Percentiles rank a stretch among this genome's conserved stretches.
These are phyloP conservation scores for Thalassophryne amazonica DNA, from an alignment of 2,797 vertebrate species.

Conservation along the genomic window DNA sequence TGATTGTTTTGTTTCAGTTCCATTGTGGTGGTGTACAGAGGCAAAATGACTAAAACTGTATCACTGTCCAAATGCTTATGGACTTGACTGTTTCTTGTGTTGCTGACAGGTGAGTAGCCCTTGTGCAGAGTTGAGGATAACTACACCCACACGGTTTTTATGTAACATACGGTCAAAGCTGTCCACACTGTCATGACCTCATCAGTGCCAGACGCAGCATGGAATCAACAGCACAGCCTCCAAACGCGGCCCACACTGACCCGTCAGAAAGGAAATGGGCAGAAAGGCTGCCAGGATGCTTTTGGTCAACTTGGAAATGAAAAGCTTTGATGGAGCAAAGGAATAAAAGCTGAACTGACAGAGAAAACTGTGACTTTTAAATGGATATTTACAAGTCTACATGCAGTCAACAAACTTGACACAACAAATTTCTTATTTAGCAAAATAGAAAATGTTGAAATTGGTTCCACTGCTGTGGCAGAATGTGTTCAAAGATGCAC, in stretches of 20 bases:
- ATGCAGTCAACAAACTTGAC: too few relatives aligned
- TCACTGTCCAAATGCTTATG: too few relatives aligned
- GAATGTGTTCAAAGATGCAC: constrained; percentile 22
- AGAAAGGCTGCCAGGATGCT: constrained; percentile 9
- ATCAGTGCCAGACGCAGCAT: constrained; percentile 33
- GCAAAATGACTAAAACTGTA: too few relatives aligned
- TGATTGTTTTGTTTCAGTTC: too few relatives aligned
- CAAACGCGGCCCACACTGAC: constrained; percentile 21
- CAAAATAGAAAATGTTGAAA: neutral
- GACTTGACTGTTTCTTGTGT: neutral
- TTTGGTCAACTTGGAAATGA: neutral
- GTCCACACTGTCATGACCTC: constrained; percentile 44
- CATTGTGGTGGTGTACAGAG: too few relatives aligned
- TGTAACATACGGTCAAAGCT: constrained; percentile 59
- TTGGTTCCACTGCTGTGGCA: constrained; percentile 2
- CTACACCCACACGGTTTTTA: constrained; percentile 58
- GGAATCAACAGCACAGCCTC: constrained; percentile 25
- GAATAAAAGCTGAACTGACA: neutral
- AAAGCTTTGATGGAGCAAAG: neutral
- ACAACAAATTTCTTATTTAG: neutral
- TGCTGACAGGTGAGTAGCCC: constrained; percentile 8
- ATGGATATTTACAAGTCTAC: too few relatives aligned
- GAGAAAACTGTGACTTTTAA: neutral
- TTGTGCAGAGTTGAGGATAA: constrained; percentile 45
- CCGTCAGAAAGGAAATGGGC: constrained; percentile 1